phyloP scores from a whole-genome alignment of 2,113 vertebrate genomes.

The Felis catus region F.catus_Fca126_mat1.0 CM031414.1:113730001-113730500 shows the following conservation, averaged over 20 bases:
- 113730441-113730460: too few species aligned
- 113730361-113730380: too few species aligned
- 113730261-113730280: not conserved
- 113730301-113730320: too few species aligned
- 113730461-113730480: too few species aligned
- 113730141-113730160: not conserved
- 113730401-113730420: too few species aligned
- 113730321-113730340: too few species aligned
- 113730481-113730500: not conserved
- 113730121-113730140: not conserved
- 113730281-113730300: too few species aligned
- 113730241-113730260: not conserved
- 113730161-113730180: not conserved
- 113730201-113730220: not conserved
- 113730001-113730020: not conserved
- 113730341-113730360: too few species aligned
- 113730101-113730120: not conserved
- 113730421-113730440: too few species aligned
- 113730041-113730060: slow-evolving; percentile 35
- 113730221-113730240: not conserved
- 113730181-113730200: not conserved
- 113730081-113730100: not conserved
- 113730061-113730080: slow-evolving; percentile 3
- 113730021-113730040: not conserved
- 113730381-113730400: too few species aligned